Base-by-base conservation (phyloP, 1,140 invertebrate species). In the Sipha flava region DNA sequence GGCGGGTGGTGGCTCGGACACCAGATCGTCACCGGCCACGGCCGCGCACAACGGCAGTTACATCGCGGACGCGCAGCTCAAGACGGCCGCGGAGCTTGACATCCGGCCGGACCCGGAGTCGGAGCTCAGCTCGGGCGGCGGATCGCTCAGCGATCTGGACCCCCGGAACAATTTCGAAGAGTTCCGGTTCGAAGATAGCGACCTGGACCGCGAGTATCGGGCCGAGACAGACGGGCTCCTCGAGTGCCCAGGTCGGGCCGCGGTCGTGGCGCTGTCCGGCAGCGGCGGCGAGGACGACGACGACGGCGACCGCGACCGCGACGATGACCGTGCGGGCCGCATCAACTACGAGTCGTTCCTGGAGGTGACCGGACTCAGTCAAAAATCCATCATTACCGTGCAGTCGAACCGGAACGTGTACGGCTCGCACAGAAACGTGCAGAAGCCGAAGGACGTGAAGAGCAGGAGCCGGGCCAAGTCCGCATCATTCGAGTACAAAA, bases 381-480 rank as follows among this genome's bases (percentile, higher is more conserved):
- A 91, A 81, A 94, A 94, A 85, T 92, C 91, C 7, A 92, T 94
- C 82, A 87, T 93, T 80, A 77, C 73, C 21, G 73, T 75, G 31
- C 49, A 57, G 6, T 92, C 91, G 3, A 91, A 92, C 0, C 90
- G 88, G 59, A 88, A 90, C 81, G 86, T 91, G 47, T 88, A 90
- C 80, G 91, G 90, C 82, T 93, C 92, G 84, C 92, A 93, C 83
- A 91, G 91, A 82, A 91, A 87, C 81, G 90, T 93, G 84, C 83
- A 92, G 68, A 93, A 93, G 82, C 92, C 92, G 73, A 93, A 91
- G 85, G 92, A 93, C 83, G 88, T 94, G 14, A 94, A 93, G 82
- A 87, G 83, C 26, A 54, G 84, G 14, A 84, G 66, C 79, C 80
- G 83, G 68, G 83, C 83, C 2, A 75, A 72, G 29, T 45, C 66